These are phyloP conservation scores for Machaerirhynchus nigripectus DNA, from an alignment of 2,113 vertebrate genomes.

Conservation along the genomic window DNA sequence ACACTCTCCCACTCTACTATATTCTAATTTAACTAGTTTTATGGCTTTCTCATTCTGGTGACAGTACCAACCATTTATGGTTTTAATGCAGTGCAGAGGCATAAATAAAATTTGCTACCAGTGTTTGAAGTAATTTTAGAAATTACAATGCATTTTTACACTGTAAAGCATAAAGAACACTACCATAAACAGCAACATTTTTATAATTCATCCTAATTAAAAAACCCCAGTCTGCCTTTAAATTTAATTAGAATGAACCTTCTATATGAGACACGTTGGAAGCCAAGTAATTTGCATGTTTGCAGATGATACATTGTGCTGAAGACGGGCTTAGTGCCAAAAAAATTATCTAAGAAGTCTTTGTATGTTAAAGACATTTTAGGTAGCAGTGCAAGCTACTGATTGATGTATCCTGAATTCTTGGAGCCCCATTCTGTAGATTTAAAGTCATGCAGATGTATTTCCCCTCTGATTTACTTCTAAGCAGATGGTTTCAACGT, in stretches of 20 bases:
- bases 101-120: slow-evolving; percentile 2
- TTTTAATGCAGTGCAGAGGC: neutral
- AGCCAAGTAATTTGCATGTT: slow-evolving; percentile 51
- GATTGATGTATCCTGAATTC: neutral
- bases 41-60: neutral
- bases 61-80: neutral
- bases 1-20: neutral
- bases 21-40: neutral
- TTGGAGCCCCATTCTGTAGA: neutral
- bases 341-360: neutral
- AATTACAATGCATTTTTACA: slow-evolving; percentile 26
- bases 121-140: slow-evolving; percentile 18
- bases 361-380: neutral
- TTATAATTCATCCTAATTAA: slow-evolving; percentile 62
- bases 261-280: slow-evolving; percentile 1
- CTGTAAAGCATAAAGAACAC: slow-evolving; percentile 15
- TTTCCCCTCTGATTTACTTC: slow-evolving; percentile 5
- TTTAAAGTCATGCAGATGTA: neutral
- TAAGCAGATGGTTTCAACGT: neutral
- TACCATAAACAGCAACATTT: slow-evolving; percentile 38
- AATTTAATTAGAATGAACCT: slow-evolving; percentile 61
- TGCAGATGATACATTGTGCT: slow-evolving; percentile 11
- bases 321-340: neutral
- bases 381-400: neutral
- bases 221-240: slow-evolving; percentile 32